Conservation (phyloP, 2,113 vertebrate species). For the Syrmaticus mikado region DNA sequence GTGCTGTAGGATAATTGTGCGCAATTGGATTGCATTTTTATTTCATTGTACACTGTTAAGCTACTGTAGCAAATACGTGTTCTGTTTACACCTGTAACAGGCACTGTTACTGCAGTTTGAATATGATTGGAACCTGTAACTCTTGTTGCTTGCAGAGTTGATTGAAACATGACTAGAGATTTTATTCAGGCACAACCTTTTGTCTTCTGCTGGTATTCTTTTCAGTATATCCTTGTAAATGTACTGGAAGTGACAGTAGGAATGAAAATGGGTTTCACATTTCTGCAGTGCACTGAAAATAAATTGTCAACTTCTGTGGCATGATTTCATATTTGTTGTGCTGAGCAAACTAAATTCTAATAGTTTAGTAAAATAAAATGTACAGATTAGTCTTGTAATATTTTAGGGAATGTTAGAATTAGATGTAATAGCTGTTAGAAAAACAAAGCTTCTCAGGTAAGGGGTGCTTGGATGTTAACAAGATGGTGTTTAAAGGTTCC, state of each 20-base stretch:
- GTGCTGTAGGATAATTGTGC: background rate
- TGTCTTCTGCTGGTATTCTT: background rate
- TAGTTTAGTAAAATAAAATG: background rate
- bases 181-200: background rate
- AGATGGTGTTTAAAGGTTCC: background rate
- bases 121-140: background rate
- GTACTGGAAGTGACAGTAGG: background rate
- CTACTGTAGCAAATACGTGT: background rate
- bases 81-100: background rate
- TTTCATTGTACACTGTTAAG: background rate
- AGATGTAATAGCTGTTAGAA: background rate
- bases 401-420: background rate
- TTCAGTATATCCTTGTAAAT: background rate
- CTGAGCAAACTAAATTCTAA: background rate
- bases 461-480: background rate
- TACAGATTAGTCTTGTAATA: background rate
- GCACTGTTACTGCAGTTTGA: background rate
- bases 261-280: background rate
- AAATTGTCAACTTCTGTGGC: background rate
- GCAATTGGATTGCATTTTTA: background rate
- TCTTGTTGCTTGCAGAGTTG: background rate
- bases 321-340: background rate
- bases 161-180: background rate
- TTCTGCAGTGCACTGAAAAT: background rate
- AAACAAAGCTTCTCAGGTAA: background rate